phyloP scores from a whole-genome alignment of 2,113 vertebrate species.

The Saguinus midas region DNA sequence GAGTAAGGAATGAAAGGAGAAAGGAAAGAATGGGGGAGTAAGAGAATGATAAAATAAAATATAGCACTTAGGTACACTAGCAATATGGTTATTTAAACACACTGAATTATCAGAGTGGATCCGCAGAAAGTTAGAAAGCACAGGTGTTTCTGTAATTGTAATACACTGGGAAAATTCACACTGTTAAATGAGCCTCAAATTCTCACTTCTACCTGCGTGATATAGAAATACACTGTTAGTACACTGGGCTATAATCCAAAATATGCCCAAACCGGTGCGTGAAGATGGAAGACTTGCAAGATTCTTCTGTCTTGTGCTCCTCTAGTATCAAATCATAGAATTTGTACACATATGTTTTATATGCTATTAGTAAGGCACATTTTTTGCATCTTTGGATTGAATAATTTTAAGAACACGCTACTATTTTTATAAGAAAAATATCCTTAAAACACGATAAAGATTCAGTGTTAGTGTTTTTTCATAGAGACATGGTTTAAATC shows the following conservation, averaged over 20 bases:
- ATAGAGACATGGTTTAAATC: conserved; percentile 36
- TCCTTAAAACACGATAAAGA: conserved; percentile 4
- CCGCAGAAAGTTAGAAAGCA: conserved; percentile 83
- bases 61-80: conserved; percentile 68
- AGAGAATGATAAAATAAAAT: neutral
- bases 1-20: neutral
- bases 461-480: conserved; percentile 9
- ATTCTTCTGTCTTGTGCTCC: conserved; percentile 57
- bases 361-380: conserved; percentile 53
- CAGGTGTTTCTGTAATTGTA: conserved; percentile 85
- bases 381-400: conserved; percentile 61
- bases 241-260: conserved; percentile 67
- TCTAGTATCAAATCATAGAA: conserved; percentile 69
- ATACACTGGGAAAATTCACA: conserved; percentile 84
- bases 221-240: conserved; percentile 78
- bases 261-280: conserved; percentile 72
- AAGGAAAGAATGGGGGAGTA: neutral
- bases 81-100: conserved; percentile 72
- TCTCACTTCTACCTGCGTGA: conserved; percentile 84
- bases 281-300: conserved; percentile 71
- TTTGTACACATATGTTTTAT: conserved; percentile 75
- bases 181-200: conserved; percentile 84
- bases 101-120: conserved; percentile 81
- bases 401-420: conserved; percentile 61
- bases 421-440: conserved; percentile 38